Evolutionary conservation across 2,113 vertebrate species (phyloP).

Genomic region (Hylia prasina): DNA sequence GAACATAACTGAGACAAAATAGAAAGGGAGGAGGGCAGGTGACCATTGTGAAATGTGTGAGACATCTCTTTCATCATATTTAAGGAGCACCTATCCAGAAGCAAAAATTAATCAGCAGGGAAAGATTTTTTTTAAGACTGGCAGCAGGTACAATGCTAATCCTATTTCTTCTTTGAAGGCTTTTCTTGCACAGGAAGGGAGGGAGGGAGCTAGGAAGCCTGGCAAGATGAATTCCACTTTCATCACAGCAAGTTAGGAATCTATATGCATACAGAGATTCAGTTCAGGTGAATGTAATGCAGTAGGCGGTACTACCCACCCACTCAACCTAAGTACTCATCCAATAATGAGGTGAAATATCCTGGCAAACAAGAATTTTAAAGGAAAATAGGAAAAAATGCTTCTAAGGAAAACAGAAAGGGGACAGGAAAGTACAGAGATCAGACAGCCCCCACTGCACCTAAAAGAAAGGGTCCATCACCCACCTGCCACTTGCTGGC

Average conservation of each 20-base stretch:
- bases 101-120: neutral
- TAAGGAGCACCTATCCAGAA: neutral
- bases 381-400: neutral
- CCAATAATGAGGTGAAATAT: neutral
- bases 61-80: neutral
- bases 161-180: neutral
- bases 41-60: neutral
- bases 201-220: neutral
- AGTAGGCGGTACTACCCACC: neutral
- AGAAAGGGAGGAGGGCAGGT: neutral
- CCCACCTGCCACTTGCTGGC: neutral
- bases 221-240: constrained; percentile 1
- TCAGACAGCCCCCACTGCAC: neutral
- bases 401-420: neutral
- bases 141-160: neutral
- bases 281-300: neutral
- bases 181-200: neutral
- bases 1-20: neutral
- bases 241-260: neutral
- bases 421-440: neutral
- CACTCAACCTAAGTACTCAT: neutral
- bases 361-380: neutral
- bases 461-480: neutral
- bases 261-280: neutral
- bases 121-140: neutral